These are phyloP conservation scores for Hypotaenidia okinawae DNA, from an alignment of 2,797 vertebrate genomes.

Conservation along the genomic window DNA sequence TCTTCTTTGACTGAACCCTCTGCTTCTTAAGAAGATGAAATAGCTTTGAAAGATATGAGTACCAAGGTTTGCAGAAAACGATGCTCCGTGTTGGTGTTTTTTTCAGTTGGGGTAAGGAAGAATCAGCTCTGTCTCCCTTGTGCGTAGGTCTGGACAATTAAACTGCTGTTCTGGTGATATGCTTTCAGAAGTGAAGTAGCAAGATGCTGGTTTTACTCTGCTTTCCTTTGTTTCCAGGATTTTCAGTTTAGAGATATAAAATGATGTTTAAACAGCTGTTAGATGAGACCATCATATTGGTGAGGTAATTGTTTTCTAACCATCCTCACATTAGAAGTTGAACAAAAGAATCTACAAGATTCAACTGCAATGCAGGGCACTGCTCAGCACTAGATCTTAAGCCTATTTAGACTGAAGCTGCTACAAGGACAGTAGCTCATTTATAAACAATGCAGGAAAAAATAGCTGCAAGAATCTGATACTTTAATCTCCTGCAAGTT, in stretches of 20 bases:
- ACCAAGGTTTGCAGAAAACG: neutral
- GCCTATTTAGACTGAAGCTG: neutral
- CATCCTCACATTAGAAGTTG: neutral
- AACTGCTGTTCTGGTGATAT: neutral
- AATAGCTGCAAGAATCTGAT: neutral
- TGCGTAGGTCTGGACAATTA: neutral
- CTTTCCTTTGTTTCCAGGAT: neutral
- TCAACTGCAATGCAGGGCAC: neutral
- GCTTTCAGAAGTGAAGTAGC: neutral
- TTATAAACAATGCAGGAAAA: conserved; percentile 5
- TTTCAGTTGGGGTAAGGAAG: neutral
- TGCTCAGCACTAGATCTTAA: neutral
- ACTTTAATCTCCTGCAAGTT: neutral
- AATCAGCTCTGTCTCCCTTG: neutral
- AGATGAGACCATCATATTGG: neutral
- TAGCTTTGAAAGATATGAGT: neutral
- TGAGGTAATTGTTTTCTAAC: neutral
- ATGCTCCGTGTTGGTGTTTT: accelerated
- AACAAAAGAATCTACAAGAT: conserved; percentile 6
- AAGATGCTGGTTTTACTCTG: neutral
- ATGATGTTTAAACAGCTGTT: neutral
- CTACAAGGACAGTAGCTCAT: neutral
- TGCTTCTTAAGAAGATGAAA: neutral
- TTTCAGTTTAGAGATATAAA: neutral
- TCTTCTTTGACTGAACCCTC: neutral